phyloP scores from a whole-genome alignment of 2,888 invertebrate genomes.

The Adelognathus sp. region DNA sequence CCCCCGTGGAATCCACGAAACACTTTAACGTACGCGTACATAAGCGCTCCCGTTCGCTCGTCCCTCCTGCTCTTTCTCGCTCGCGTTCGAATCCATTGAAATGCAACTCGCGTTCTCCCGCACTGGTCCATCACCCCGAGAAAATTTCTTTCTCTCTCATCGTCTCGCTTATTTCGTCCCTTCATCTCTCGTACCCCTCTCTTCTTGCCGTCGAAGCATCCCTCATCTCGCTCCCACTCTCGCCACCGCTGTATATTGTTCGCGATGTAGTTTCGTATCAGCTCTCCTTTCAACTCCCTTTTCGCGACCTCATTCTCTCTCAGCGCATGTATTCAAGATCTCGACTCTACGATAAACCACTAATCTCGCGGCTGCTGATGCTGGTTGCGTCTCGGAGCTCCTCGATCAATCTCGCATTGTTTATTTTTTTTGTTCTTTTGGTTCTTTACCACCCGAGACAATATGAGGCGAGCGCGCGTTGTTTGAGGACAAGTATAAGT shows the following conservation, averaged over 20 bases:
- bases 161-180: constrained; percentile 50
- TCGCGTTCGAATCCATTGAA: constrained; percentile 70
- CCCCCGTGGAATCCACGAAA: constrained; percentile 77
- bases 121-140: constrained; percentile 69
- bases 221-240: constrained; percentile 43
- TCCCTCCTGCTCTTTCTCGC: too few species aligned
- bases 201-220: constrained; percentile 20
- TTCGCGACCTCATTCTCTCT: constrained; percentile 50
- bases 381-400: constrained; percentile 57
- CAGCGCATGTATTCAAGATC: constrained; percentile 57
- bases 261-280: neutral
- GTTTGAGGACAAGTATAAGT: constrained; percentile 3
- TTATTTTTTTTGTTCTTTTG: constrained; percentile 28
- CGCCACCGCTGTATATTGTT: constrained; percentile 22
- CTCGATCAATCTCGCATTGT: constrained; percentile 60
- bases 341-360: constrained; percentile 59
- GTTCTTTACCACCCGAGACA: constrained; percentile 14
- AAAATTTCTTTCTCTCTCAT: constrained; percentile 24
- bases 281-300: constrained; percentile 31
- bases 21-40: constrained; percentile 74
- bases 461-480: constrained; percentile 21
- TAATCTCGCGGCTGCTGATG: constrained; percentile 49
- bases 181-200: constrained; percentile 46
- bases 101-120: constrained; percentile 75
- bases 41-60: too few species aligned